phyloP scores from a whole-genome alignment of 2,113 vertebrate genomes.

The Odontesthes bonariensis region DNA sequence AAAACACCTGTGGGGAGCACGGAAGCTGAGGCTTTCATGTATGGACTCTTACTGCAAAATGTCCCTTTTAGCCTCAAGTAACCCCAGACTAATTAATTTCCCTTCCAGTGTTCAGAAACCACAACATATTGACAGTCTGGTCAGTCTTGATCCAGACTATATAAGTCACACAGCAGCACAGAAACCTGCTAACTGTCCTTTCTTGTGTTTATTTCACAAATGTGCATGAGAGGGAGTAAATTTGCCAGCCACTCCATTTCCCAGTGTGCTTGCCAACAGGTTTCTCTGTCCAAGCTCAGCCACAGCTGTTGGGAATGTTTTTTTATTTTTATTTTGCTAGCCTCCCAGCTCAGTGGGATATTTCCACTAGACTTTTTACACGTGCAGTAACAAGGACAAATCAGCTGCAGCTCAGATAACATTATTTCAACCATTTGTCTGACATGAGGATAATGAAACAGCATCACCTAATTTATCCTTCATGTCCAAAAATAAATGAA shows the following conservation, averaged over 20 bases:
- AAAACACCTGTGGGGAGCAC: not conserved
- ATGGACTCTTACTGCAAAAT: slow-evolving; percentile 11
- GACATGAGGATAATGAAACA: not conserved
- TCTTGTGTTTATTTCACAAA: slow-evolving; percentile 70
- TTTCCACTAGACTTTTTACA: slow-evolving; percentile 33
- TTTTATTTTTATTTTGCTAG: slow-evolving; percentile 45
- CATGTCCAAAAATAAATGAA: not conserved
- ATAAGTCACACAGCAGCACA: slow-evolving; percentile 69
- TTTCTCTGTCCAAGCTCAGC: slow-evolving; percentile 55
- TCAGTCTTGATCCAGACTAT: slow-evolving; percentile 63
- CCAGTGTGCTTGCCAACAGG: slow-evolving; percentile 52
- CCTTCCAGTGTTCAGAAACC: slow-evolving; percentile 61
- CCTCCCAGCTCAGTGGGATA: slow-evolving; percentile 10
- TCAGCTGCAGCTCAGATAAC: not conserved
- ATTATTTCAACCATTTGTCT: not conserved
- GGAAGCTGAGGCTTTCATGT: slow-evolving; percentile 14
- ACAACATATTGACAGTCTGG: slow-evolving; percentile 70
- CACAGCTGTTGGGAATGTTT: slow-evolving; percentile 56
- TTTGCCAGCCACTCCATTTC: slow-evolving; percentile 65
- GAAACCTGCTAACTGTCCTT: slow-evolving; percentile 40
- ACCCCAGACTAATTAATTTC: slow-evolving; percentile 54
- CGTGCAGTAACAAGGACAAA: slow-evolving; percentile 1
- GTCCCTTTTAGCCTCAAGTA: slow-evolving; percentile 26
- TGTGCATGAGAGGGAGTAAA: slow-evolving; percentile 65
- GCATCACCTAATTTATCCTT: not conserved